Evolutionary conservation across 2,113 vertebrate species (phyloP).

Genomic region (Apodemus speciosus): DNA sequence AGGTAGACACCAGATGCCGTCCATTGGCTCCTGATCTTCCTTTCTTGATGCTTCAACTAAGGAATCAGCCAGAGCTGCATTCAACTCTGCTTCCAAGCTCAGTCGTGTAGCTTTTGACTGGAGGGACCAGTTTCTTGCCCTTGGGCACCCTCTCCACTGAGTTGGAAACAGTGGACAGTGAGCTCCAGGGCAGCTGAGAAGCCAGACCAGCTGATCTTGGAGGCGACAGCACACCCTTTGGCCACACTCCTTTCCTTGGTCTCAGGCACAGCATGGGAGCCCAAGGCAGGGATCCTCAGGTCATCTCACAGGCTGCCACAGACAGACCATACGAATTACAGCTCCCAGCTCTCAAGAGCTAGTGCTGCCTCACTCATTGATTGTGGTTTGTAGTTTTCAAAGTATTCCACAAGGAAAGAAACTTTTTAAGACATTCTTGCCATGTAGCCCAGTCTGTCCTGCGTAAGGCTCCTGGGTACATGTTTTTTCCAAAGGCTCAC

Average conservation of each 20-base stretch:
- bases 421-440: neutral
- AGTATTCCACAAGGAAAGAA: neutral
- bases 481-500: neutral
- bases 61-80: neutral
- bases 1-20: neutral
- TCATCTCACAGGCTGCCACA: neutral
- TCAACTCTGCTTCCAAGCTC: neutral
- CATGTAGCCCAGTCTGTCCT: too few species aligned
- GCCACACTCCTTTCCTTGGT: neutral
- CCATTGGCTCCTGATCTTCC: neutral
- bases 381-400: conserved; percentile 25
- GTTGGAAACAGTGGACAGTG: neutral
- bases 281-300: neutral
- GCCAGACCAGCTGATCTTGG: neutral
- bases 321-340: neutral
- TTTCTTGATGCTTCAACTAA: neutral
- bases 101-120: neutral
- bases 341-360: neutral
- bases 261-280: neutral
- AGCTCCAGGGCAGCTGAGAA: neutral
- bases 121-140: neutral
- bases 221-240: neutral
- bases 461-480: neutral
- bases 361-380: neutral
- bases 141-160: neutral